A percentile compares a stretch with the other conserved stretches of the same genome.
Evolutionary conservation across 2,888 invertebrate species (phyloP).

Genomic region (Conus canariensis): DNA sequence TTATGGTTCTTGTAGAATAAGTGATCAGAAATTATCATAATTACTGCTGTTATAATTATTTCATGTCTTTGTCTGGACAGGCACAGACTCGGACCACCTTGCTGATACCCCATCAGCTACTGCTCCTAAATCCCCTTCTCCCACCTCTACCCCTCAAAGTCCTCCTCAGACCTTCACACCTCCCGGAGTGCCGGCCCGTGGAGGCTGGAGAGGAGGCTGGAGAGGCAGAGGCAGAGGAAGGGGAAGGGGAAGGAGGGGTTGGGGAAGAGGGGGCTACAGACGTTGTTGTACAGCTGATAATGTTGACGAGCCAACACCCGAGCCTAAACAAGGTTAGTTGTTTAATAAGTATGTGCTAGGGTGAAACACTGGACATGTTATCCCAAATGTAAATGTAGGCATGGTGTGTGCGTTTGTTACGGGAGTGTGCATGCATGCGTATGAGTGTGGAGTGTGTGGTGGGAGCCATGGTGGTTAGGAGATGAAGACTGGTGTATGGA

Average conservation of each 20-base stretch:
- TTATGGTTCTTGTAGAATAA: neutral
- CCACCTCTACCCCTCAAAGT: neutral
- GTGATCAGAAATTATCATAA: neutral
- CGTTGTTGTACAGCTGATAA: constrained; percentile 59
- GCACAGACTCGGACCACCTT: constrained; percentile 33
- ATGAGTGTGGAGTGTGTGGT: no score
- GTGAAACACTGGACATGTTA: neutral
- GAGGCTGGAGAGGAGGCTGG: constrained; percentile 49
- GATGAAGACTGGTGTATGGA: no score
- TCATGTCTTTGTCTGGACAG: neutral
- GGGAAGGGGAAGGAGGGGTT: constrained; percentile 61
- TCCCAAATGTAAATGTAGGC: no score
- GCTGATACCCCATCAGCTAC: neutral
- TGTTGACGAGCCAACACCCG: constrained; percentile 55
- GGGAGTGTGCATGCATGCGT: no score
- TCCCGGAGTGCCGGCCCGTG: neutral
- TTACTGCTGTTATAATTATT: neutral
- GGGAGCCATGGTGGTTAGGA: no score
- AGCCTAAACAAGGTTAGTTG: constrained; percentile 41
- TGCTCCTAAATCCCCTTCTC: constrained; percentile 1
- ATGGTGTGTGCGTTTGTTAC: no score
- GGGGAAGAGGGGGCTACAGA: constrained; percentile 31
- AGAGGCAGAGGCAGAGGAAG: constrained; percentile 59
- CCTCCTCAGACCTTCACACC: constrained; percentile 16
- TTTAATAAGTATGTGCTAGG: neutral